phyloP scores from a whole-genome alignment of 2,888 invertebrate species.

The Eucera pruinosa region DNA sequence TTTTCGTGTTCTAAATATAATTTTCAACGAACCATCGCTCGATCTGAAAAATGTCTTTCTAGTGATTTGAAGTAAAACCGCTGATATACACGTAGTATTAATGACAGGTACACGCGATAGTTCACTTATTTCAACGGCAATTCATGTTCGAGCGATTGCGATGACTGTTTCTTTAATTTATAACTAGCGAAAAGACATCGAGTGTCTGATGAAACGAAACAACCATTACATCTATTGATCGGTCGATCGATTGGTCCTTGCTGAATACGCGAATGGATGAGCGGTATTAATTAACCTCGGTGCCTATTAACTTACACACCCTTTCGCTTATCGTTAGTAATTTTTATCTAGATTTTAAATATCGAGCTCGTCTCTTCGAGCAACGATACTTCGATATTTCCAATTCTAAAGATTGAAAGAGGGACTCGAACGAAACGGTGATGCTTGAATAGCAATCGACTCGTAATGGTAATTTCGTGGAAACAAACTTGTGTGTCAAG shows the following conservation, averaged over 20 bases:
- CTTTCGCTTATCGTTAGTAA: conserved; percentile 10
- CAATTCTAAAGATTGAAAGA: not conserved
- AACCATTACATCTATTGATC: conserved; percentile 22
- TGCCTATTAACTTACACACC: conserved; percentile 20
- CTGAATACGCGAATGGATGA: conserved; percentile 1
- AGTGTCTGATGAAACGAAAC: conserved; percentile 10
- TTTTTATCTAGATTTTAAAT: conserved; percentile 9
- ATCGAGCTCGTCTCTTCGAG: not conserved
- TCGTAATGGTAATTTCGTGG: not conserved
- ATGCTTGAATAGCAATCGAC: conserved; percentile 24
- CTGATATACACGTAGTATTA: not conserved
- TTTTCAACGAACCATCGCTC: no score
- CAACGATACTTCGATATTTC: conserved; percentile 1
- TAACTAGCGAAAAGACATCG: conserved; percentile 10
- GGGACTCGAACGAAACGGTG: not conserved
- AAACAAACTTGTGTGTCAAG: not conserved
- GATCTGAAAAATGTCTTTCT: not conserved
- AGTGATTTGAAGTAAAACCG: not conserved
- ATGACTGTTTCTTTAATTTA: conserved; percentile 37
- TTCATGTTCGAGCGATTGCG: conserved; percentile 11
- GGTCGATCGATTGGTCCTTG: conserved; percentile 14
- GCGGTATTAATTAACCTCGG: conserved; percentile 44
- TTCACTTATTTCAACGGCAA: conserved; percentile 6
- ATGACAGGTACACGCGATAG: not conserved
- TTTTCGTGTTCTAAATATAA: no score